Percentiles rank a stretch among this genome's conserved stretches.
phyloP scores from a whole-genome alignment of 2,113 vertebrate species.

The Prietella phreatophila region DNA sequence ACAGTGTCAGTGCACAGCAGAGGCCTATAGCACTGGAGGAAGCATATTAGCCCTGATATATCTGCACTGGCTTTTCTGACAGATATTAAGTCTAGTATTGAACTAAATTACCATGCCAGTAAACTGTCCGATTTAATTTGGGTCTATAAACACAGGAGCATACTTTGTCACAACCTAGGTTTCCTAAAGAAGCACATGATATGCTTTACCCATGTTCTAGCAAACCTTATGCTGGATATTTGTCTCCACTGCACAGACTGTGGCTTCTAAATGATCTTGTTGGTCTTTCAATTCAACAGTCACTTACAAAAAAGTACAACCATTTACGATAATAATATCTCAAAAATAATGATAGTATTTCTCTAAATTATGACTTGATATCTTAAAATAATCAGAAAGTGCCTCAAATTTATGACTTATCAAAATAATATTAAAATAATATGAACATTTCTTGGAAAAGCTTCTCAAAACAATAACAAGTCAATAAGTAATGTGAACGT shows the following conservation, averaged over 20 bases:
- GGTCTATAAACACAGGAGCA: not conserved
- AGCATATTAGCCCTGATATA: conserved; percentile 19
- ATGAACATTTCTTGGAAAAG: not conserved
- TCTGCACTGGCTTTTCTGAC: not conserved
- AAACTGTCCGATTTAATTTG: not conserved
- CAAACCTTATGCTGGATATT: not conserved
- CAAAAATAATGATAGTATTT: not conserved
- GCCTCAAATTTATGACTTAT: not conserved
- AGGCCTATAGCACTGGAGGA: conserved; percentile 2
- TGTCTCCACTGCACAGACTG: not conserved
- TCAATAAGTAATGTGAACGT: not conserved
- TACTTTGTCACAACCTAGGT: not conserved
- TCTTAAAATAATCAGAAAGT: not conserved
- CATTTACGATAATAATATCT: not conserved
- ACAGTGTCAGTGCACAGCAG: not conserved
- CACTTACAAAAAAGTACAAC: not conserved
- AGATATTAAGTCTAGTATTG: conserved; percentile 18
- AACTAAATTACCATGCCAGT: not conserved
- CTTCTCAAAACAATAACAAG: not conserved
- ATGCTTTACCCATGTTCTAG: not conserved
- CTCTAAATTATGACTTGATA: not conserved
- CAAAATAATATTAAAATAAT: not conserved
- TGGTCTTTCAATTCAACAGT: not conserved
- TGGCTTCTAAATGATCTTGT: not conserved
- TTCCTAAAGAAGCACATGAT: not conserved